These are phyloP conservation scores for Pterocles orientalis DNA, from an alignment of 2,113 vertebrate genomes.

Conservation along the genomic window DNA sequence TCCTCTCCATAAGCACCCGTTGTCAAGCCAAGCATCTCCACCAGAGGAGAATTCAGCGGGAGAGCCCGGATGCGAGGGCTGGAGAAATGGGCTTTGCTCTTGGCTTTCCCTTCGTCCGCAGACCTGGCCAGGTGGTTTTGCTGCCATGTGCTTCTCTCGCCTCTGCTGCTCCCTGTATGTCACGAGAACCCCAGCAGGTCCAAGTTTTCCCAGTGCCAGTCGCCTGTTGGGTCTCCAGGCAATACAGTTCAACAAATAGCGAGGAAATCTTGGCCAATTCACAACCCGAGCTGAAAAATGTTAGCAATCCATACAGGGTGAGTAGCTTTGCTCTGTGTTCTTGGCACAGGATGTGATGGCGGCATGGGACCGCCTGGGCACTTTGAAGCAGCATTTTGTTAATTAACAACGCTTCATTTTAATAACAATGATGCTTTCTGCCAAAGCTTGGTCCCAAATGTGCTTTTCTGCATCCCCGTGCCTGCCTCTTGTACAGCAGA, in stretches of 20 bases:
- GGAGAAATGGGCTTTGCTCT: not conserved
- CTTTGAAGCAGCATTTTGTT: not conserved
- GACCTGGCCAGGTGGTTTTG: not conserved
- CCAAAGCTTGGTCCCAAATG: not conserved
- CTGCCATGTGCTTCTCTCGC: not conserved
- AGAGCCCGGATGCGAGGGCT: rapidly evolving
- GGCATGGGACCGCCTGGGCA: not conserved
- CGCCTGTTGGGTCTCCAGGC: not conserved
- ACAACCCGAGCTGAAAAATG: not conserved
- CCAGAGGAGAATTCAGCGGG: no score
- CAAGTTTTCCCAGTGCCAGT: not conserved
- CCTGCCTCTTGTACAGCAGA: not conserved
- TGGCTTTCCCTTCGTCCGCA: not conserved
- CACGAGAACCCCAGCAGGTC: rapidly evolving
- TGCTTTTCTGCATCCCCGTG: not conserved
- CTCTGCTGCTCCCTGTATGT: not conserved
- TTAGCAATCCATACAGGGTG: not conserved
- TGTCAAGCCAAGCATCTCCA: not conserved
- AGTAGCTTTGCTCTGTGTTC: not conserved
- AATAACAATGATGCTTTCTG: not conserved
- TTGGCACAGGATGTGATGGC: not conserved
- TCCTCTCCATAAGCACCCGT: rapidly evolving
- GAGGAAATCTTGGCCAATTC: not conserved
- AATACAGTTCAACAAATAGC: no score
- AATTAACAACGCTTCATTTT: constrained; percentile 20